Percentiles rank a stretch among this genome's conserved stretches.
phyloP scores from a whole-genome alignment of 2,113 vertebrate genomes.

The Strigops habroptila region DNA sequence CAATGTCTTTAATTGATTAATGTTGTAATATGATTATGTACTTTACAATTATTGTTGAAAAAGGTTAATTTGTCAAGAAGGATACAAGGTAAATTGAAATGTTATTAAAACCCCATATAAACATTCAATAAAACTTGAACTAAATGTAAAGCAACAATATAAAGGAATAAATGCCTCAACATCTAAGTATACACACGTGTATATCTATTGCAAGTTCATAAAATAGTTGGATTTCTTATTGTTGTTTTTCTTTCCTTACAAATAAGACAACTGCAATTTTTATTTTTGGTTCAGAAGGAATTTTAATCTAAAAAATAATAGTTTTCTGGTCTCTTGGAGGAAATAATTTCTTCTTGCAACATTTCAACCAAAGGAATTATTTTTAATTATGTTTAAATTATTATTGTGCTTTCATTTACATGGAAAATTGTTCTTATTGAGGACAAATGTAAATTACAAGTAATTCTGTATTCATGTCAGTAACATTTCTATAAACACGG shows the following conservation, averaged over 20 bases:
- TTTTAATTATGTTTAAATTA: not conserved
- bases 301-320: not conserved
- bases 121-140: constrained; percentile 17
- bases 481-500: not conserved
- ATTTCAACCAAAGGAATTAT: not conserved
- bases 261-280: not conserved
- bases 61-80: constrained; percentile 63
- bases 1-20: constrained; percentile 69
- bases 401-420: not conserved
- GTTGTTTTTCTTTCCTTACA: not conserved
- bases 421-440: not conserved
- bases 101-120: constrained; percentile 50
- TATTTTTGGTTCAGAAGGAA: not conserved
- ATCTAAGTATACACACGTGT: not conserved
- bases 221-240: not conserved
- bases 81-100: constrained; percentile 56
- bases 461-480: not conserved
- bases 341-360: not conserved
- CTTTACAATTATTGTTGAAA: constrained; percentile 43
- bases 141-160: not conserved
- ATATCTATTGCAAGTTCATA: not conserved
- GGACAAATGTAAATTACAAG: not conserved
- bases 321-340: not conserved
- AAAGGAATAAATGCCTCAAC: constrained; percentile 27
- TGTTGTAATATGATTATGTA: constrained; percentile 52